Evolutionary conservation across 2,888 invertebrate genomes (phyloP).

Genomic region (Bibio marci): DNA sequence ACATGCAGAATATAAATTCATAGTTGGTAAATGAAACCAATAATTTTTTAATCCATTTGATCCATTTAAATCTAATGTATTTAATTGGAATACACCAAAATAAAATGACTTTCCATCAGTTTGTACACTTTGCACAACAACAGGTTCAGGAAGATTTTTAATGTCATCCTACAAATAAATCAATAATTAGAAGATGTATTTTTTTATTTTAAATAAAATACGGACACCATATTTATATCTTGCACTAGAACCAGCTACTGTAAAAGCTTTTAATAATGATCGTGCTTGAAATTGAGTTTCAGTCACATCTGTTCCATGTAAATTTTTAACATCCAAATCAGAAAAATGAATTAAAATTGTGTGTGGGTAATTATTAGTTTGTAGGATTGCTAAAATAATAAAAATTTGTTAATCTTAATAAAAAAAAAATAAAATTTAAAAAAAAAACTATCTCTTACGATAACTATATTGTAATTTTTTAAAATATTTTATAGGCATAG

Average conservation of each 20-base stretch:
- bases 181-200: background rate
- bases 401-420: background rate
- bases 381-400: slow-evolving; percentile 10
- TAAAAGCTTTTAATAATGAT: slow-evolving; percentile 55
- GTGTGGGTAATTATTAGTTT: slow-evolving; percentile 40
- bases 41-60: slow-evolving; percentile 50
- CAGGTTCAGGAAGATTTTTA: slow-evolving; percentile 51
- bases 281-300: slow-evolving; percentile 49
- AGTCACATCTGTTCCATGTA: slow-evolving; percentile 49
- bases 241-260: slow-evolving; percentile 60
- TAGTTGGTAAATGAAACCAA: slow-evolving; percentile 53
- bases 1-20: slow-evolving; percentile 47
- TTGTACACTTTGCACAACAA: slow-evolving; percentile 68
- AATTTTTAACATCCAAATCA: slow-evolving; percentile 42
- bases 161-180: slow-evolving; percentile 35
- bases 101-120: slow-evolving; percentile 61
- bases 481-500: slow-evolving; percentile 43
- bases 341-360: slow-evolving; percentile 62
- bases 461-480: slow-evolving; percentile 44
- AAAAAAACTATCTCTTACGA: slow-evolving; percentile 34
- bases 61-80: slow-evolving; percentile 51
- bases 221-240: slow-evolving; percentile 54
- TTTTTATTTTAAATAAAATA: no score
- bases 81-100: slow-evolving; percentile 71
- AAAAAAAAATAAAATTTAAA: slow-evolving; percentile 9